Evolutionary conservation across 2,113 vertebrate species (phyloP), one percentile per base, ranked within the genome.

Genomic region (Megaptera novaeangliae): DNA sequence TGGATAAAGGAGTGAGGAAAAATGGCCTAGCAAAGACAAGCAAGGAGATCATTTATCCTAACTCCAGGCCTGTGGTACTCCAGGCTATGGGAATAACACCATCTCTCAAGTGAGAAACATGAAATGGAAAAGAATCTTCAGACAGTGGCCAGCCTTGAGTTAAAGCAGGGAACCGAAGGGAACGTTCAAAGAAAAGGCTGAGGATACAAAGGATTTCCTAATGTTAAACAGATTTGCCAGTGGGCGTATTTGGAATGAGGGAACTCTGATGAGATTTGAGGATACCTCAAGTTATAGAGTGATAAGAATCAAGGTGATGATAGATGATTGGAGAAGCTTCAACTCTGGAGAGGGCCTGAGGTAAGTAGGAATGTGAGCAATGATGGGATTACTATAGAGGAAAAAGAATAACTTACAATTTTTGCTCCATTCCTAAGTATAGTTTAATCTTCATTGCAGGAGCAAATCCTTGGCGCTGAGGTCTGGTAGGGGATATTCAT

Each of bases 221-320:
- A 66, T 31, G 7, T 64, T 17, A 68, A n/a, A 61, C 6, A 61
- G 39, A 55, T 34, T 12, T 36, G 18, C 44, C 13, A 63, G 27
- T 41, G 8, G 20, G n/a, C 31, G 66, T 7, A 77, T n/a, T 17
- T 39, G 20, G 17, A 36, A 5, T 44, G 13, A 39, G 21, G 25
- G 23, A 12, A 91, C 81, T 46, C 36, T 13, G 31, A 2, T 52
- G 25, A 91, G 8, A 52, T 44, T 7, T 13, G 12, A 31, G 11
- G 4, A 25, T 12, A 23, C 0, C 39, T 15, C 5, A 72, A 34
- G 10, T 3, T 6, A 71, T 11, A 5, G 0, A 29, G 12, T 71
- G 27, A 5, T 39, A 52, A 39, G 36, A 91, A 82, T 49, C 23
- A 23, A 7, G 10, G 55, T 36, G 14, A 66, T 41, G 3, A 9